Percentiles rank a stretch among this genome's conserved stretches.
phyloP scores from a whole-genome alignment of 92 coral and sea anemone species.

The Muricea muricata region DNA sequence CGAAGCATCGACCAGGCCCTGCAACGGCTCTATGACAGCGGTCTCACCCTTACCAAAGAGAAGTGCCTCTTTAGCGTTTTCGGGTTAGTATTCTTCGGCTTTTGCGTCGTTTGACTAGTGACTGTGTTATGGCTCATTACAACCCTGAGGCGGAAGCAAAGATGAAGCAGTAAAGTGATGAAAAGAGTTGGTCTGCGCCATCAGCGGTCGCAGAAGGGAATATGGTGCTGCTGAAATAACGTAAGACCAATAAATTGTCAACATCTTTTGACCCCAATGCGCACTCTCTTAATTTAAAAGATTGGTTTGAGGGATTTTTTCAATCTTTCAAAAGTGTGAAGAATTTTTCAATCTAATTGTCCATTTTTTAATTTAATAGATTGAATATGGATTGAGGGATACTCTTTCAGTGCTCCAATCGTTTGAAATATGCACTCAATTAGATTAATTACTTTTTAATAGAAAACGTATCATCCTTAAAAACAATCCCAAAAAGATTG shows the following conservation, averaged over 20 bases:
- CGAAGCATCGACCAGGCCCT: conserved; percentile 24
- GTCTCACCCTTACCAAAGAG: conserved; percentile 40
- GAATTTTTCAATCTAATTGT: too few relatives aligned
- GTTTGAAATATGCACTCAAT: too few relatives aligned
- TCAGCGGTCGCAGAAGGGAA: neutral
- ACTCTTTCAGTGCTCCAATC: too few relatives aligned
- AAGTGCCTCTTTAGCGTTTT: conserved; percentile 31
- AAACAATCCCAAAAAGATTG: too few relatives aligned
- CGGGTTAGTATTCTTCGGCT: conserved; percentile 22
- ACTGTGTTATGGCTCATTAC: conserved; percentile 17
- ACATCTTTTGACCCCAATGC: neutral
- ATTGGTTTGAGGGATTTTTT: too few relatives aligned
- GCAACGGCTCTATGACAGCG: conserved; percentile 16
- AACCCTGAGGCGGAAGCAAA: neutral
- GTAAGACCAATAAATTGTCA: neutral
- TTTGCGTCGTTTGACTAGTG: conserved; percentile 12
- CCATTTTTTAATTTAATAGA: too few relatives aligned
- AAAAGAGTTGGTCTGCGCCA: neutral
- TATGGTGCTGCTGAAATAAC: neutral
- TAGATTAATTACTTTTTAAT: too few relatives aligned
- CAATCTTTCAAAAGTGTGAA: too few relatives aligned
- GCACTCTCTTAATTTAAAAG: too few relatives aligned
- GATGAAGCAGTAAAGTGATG: neutral
- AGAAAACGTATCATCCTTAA: too few relatives aligned
- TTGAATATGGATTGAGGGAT: too few relatives aligned